These are phyloP conservation scores for Fratercula arctica DNA, from an alignment of 2,797 vertebrate species.

Conservation along the genomic window DNA sequence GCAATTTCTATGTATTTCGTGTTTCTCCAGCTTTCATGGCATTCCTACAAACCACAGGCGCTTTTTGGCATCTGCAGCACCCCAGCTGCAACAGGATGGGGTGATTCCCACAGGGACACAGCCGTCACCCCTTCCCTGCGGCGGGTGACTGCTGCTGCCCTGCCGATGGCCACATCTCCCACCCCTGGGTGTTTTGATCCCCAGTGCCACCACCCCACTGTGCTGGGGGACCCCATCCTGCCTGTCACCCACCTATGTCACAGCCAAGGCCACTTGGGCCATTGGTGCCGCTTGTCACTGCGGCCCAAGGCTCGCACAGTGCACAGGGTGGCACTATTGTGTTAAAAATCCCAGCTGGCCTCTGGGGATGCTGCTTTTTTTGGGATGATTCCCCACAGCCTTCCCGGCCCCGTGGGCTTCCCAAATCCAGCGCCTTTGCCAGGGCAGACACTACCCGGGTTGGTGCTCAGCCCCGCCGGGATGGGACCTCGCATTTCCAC, in stretches of 20 bases:
- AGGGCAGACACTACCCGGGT: background rate
- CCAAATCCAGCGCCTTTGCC: background rate
- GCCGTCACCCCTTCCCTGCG: background rate
- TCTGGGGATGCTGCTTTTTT: background rate
- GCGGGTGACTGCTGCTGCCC: background rate
- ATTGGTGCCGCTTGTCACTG: fast-evolving
- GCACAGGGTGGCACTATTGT: conserved; percentile 35
- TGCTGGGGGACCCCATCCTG: background rate
- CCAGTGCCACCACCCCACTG: background rate
- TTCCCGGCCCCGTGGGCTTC: fast-evolving
- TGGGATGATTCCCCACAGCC: background rate
- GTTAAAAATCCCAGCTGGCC: background rate
- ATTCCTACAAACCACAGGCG: background rate
- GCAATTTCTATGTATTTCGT: fast-evolving
- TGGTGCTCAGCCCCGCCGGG: background rate
- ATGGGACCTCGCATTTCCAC: fast-evolving
- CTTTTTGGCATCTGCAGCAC: background rate
- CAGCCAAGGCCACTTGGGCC: background rate
- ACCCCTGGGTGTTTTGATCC: background rate
- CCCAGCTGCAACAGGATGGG: fast-evolving
- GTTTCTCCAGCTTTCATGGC: fast-evolving
- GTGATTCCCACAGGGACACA: fast-evolving
- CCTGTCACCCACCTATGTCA: fast-evolving
- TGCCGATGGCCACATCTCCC: fast-evolving
- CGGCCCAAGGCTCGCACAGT: fast-evolving